These are phyloP conservation scores for Stegostoma tigrinum DNA, from an alignment of 2,113 vertebrate genomes.

Conservation along the genomic window DNA sequence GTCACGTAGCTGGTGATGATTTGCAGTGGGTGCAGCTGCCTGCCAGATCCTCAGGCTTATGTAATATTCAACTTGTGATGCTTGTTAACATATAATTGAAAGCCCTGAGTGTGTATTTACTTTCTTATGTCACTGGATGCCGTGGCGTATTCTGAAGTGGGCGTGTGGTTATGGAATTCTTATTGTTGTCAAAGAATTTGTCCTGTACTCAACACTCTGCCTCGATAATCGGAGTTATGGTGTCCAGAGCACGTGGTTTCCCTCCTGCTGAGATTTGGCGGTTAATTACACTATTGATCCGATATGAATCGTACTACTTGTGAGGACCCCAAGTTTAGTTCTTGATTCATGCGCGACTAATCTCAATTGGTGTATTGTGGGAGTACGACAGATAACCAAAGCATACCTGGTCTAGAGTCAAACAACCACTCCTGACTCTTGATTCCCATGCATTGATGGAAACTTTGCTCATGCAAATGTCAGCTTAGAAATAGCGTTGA, in stretches of 20 bases:
- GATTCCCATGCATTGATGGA: background rate
- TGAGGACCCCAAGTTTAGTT: background rate
- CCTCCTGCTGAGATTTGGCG: background rate
- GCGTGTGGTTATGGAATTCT: background rate
- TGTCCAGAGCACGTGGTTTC: background rate
- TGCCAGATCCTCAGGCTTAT: constrained; percentile 20
- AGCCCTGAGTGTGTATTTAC: background rate
- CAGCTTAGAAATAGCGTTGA: background rate
- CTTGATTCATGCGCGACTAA: background rate
- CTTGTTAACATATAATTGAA: background rate
- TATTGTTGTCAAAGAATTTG: background rate
- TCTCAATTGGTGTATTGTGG: background rate
- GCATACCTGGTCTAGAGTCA: background rate
- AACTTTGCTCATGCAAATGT: background rate
- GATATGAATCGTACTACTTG: background rate
- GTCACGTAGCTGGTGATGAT: background rate
- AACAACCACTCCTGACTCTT: background rate
- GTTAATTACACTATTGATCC: background rate
- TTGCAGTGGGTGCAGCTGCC: background rate
- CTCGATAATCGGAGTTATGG: background rate
- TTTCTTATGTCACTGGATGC: background rate
- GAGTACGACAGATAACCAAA: background rate
- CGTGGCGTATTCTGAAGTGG: background rate
- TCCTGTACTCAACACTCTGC: background rate
- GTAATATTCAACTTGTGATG: background rate